Evolutionary conservation across 2,888 invertebrate genomes (phyloP), one percentile per base, ranked within the genome.

Genomic region (Thumatha senex): DNA sequence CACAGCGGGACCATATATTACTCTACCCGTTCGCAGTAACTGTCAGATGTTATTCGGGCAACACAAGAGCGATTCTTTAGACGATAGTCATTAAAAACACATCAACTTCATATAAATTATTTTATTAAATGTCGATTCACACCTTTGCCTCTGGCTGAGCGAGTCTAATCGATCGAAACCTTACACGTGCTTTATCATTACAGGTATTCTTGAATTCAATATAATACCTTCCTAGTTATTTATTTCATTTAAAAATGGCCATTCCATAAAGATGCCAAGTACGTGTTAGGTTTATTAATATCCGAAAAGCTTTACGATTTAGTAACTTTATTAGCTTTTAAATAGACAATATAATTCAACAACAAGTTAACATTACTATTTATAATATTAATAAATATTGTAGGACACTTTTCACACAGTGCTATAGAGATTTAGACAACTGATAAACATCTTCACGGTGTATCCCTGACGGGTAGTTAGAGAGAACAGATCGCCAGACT

Each of bases 121-220:
- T 89, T 83, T 84, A 87, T 86, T 87, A 86, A 87, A 89, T 85
- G 86, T 83, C 84, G 80, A 87, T 88, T 87, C 85, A 84, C 88
- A 89, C 87, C 86, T 88, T 79, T 82, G 80, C 71, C 77, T 77
- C 75, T 63, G 70, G 60, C 61, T 58, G 67, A 75, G 76, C 78
- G 78, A 79, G 74, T 74, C 83, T 79, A 82, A 84, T 80, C 72
- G 75, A 66, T 54, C 65, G 63, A 55, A 66, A 63, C 72, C 75
- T 78, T 76, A 71, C 61, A 40, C 61, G 64, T 71, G 60, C 65
- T 74, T 70, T 74, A 76, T 65, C 51, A 48, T 48, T 54, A 40
- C 44, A 40, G 12, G 45, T 48, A 52, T 60, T 63, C 56, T 57
- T 50, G 46, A 40, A 51, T 47, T 45, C 35, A 34, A 24, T 18